Evolutionary conservation across 2,113 vertebrate species (phyloP).

Genomic region (Psilopogon haemacephalus): DNA sequence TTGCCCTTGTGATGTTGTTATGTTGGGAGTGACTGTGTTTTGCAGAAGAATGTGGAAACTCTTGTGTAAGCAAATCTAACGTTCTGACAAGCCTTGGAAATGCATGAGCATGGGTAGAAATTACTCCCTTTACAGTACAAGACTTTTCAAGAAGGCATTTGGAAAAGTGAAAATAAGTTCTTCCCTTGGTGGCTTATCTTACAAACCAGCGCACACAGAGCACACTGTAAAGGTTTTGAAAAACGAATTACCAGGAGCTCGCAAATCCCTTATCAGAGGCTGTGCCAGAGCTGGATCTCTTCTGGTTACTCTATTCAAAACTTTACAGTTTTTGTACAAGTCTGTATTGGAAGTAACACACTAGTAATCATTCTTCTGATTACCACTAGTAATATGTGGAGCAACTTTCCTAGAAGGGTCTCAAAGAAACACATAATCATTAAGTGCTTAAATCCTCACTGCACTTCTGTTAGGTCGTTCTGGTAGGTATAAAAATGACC

Average conservation of each 20-base stretch:
- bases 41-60: not conserved
- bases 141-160: not conserved
- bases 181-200: slow-evolving; percentile 19
- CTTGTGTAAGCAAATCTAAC: not conserved
- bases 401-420: not conserved
- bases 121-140: not conserved
- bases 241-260: not conserved
- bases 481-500: not conserved
- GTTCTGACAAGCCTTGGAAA: slow-evolving; percentile 15
- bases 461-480: not conserved
- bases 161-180: not conserved
- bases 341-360: not conserved
- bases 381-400: not conserved
- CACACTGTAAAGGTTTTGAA: not conserved
- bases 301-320: not conserved
- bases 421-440: not conserved
- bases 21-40: not conserved
- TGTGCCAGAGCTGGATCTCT: not conserved
- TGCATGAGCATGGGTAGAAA: not conserved
- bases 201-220: not conserved
- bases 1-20: not conserved
- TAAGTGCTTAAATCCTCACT: slow-evolving; percentile 3
- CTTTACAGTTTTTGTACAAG: not conserved
- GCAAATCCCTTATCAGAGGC: slow-evolving; percentile 13
- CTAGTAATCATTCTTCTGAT: not conserved